phyloP scores from a whole-genome alignment of 2,113 vertebrate species.

The Plectropomus leopardus region DNA sequence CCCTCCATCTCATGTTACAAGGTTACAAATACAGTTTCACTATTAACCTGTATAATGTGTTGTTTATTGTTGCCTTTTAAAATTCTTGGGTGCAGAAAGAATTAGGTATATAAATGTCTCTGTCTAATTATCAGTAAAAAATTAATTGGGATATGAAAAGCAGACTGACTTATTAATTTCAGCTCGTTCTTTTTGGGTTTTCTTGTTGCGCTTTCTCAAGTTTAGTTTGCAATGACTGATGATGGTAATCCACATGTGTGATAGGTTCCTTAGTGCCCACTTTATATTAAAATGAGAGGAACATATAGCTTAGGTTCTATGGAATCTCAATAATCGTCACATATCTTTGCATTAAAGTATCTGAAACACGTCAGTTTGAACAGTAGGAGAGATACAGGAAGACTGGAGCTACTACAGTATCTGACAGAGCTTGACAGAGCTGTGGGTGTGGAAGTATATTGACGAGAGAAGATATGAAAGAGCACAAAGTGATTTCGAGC shows the following conservation, averaged over 20 bases:
- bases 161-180: neutral
- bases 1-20: constrained; percentile 20
- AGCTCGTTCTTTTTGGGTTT: neutral
- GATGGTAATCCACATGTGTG: neutral
- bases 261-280: neutral
- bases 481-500: neutral
- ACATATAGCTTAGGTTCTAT: neutral
- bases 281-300: neutral
- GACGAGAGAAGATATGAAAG: neutral
- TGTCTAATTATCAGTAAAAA: neutral
- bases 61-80: constrained; percentile 8
- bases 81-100: neutral
- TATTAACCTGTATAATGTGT: neutral
- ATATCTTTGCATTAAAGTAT: neutral
- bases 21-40: constrained; percentile 12
- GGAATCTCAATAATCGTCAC: neutral
- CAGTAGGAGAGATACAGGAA: neutral
- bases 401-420: neutral
- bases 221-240: neutral
- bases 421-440: neutral
- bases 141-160: neutral
- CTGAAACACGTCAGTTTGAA: neutral
- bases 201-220: too few species aligned
- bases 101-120: neutral
- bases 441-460: neutral